Conservation (phyloP, 1,140 invertebrate species). For the Daktulosphaira vitifoliae region DNA sequence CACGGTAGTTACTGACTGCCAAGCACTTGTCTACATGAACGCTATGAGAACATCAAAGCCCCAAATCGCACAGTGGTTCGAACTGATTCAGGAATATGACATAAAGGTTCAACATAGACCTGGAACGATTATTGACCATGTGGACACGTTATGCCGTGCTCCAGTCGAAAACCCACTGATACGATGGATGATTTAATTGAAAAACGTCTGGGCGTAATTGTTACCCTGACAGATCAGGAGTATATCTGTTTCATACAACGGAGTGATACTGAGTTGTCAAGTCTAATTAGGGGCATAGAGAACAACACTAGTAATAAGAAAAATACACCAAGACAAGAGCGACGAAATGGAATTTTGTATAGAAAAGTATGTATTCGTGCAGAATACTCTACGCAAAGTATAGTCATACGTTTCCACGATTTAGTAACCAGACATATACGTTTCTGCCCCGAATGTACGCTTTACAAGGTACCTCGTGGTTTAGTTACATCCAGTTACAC, state of each 20-base stretch:
- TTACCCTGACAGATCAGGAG: not conserved
- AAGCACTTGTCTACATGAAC: not conserved
- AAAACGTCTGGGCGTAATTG: not conserved
- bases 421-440: too few relatives aligned
- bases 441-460: too few relatives aligned
- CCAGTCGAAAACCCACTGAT: not conserved
- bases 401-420: too few relatives aligned
- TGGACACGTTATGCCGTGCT: slow-evolving; percentile 42
- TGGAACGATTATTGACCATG: slow-evolving; percentile 40
- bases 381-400: too few relatives aligned
- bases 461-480: too few relatives aligned
- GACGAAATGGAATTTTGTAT: too few relatives aligned
- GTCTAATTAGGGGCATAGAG: too few relatives aligned
- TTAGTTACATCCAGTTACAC: too few relatives aligned
- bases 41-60: slow-evolving; percentile 37
- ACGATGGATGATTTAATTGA: not conserved
- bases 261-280: not conserved
- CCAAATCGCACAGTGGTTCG: slow-evolving; percentile 40
- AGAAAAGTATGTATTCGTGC: too few relatives aligned
- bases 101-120: slow-evolving; percentile 39
- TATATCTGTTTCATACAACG: not conserved
- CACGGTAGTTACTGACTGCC: not conserved
- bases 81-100: slow-evolving; percentile 39
- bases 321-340: too few relatives aligned
- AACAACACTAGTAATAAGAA: too few relatives aligned